Base-by-base conservation (phyloP, 2,113 vertebrate species). In the Hyperoodon ampullatus region DNA sequence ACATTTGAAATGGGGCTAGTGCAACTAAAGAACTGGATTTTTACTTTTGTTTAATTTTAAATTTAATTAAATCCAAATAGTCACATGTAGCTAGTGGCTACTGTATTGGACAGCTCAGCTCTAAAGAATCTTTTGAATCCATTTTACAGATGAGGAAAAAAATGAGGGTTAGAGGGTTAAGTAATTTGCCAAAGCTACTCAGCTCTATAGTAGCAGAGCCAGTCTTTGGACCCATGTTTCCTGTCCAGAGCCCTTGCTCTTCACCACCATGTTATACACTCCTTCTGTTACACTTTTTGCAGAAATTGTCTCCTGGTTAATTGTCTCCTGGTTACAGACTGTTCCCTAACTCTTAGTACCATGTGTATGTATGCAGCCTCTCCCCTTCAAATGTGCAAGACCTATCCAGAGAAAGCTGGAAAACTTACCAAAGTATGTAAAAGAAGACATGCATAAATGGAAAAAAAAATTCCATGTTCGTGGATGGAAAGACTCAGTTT, bases 121-220 rank as follows among this genome's bases (percentile, higher is more conserved):
- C 60, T 33, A 82, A 85, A 53, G 63, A 66, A 61, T 66, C 72
- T 11, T 81, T 92, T 65, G 44, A 86, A 35, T 58, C 63, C 16
- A n/a, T 83, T 88, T 92, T 86, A 72, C 42, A 58, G 90, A 58
- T 85, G 61, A 72, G 39, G 60, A 65, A 92, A 35, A 35, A 58
- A 63, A 28, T 50, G 71, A 90, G 24, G 10, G 28, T 42, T 15
- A 33, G 53, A 50, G 63, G 23, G 13, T 72, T 60, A 16, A 24
- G n/a, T 60, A 8, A 42, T 82, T 82, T 87, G 16, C 39, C 60
- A 13, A 26, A 81, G 82, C 9, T 12, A 3, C 6, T n/a, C 30
- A 18, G 5, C n/a, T 70, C 15, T 39, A 5, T n/a, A 13, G 60
- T 9, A 30, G 14, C 61, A 66, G 42, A 78, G 70, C 19, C 35